Evolutionary conservation across 1,140 invertebrate genomes (phyloP).

Genomic region (Heliconius hermathena): DNA sequence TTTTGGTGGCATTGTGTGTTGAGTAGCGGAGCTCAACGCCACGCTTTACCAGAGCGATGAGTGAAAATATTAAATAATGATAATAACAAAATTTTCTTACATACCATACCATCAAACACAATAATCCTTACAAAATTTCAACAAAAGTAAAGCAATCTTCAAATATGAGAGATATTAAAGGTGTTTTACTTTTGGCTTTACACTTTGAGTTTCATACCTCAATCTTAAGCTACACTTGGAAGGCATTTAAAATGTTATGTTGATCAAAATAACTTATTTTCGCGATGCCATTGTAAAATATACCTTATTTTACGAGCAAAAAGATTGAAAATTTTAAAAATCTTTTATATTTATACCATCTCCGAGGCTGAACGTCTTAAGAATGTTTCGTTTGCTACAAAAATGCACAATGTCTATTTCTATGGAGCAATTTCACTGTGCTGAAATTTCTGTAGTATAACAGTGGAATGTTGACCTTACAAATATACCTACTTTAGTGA

Average conservation of each 20-base stretch:
- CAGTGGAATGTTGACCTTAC: background rate
- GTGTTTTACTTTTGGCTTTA: background rate
- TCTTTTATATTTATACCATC: background rate
- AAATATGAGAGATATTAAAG: constrained; percentile 8
- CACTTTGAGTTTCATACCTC: constrained; percentile 23
- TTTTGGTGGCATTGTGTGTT: no score
- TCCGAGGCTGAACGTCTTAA: background rate
- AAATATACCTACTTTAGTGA: no score
- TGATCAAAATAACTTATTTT: constrained; percentile 30
- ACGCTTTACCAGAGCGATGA: no score
- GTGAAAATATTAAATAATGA: no score
- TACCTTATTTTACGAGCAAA: background rate
- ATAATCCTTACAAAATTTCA: no score
- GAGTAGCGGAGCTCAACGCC: no score
- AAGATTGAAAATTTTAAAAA: background rate
- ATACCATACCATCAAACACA: no score
- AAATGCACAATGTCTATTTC: constrained; percentile 17
- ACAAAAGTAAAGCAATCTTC: background rate
- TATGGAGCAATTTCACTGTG: background rate
- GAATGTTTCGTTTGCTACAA: background rate
- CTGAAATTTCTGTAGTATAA: background rate
- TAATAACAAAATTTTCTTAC: no score
- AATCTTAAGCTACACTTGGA: constrained; percentile 24
- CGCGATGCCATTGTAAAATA: background rate
- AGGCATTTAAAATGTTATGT: constrained; percentile 32